phyloP scores from a whole-genome alignment of 1,140 invertebrate species.

The Mamestra configurata region DNA sequence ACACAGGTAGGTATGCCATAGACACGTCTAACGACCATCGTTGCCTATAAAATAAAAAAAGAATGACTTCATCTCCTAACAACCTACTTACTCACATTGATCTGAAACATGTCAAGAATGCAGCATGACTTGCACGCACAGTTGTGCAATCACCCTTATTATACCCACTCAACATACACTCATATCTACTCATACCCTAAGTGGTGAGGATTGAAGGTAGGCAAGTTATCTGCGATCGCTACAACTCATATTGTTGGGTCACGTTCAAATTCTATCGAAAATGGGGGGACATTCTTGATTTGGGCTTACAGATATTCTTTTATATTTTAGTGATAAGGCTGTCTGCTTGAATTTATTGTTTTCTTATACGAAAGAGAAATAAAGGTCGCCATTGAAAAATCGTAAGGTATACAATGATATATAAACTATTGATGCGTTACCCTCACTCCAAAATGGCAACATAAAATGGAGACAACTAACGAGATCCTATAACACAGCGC shows the following conservation, averaged over 20 bases:
- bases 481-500: too few species aligned
- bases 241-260: neutral
- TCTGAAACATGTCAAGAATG: neutral
- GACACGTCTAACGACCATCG: neutral
- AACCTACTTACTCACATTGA: neutral
- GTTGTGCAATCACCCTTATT: slow-evolving; percentile 3
- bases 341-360: too few species aligned
- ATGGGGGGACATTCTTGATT: neutral
- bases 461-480: too few species aligned
- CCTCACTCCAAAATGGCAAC: too few species aligned
- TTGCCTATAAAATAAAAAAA: neutral
- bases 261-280: neutral
- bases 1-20: too few species aligned
- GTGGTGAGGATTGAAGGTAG: neutral
- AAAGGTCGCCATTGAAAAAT: too few species aligned
- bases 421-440: too few species aligned
- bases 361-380: too few species aligned
- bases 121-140: neutral
- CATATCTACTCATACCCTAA: neutral
- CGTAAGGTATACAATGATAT: too few species aligned
- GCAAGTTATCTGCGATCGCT: neutral
- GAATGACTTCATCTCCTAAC: too few species aligned
- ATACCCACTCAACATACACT: neutral
- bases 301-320: too few species aligned
- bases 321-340: too few species aligned